Evolutionary conservation across 23 tunicate genomes (phyloP).

Genomic region (Halocynthia aurantium): DNA sequence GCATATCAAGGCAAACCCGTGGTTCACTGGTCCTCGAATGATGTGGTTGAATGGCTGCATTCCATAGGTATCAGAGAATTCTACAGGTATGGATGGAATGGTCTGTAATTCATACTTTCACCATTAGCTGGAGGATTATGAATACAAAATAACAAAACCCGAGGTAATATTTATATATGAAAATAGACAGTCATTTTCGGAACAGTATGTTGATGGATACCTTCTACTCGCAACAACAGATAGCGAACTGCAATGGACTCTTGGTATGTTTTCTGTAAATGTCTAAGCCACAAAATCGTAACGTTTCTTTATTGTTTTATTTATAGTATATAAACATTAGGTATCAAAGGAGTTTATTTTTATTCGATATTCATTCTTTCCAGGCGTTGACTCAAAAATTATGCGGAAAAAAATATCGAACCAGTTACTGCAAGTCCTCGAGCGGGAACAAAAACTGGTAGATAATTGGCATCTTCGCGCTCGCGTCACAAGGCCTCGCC

Average conservation of each 20-base stretch:
- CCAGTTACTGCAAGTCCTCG: conserved; percentile 30
- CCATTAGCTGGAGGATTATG: too few species aligned
- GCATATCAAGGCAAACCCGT: conserved; percentile 49
- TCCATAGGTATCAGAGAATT: conserved; percentile 48
- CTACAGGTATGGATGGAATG: conserved; percentile 30
- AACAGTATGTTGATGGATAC: conserved; percentile 47
- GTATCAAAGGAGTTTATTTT: background rate
- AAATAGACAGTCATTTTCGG: conserved; percentile 53
- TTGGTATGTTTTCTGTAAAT: conserved; percentile 32
- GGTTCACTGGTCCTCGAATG: conserved; percentile 42
- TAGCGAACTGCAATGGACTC: conserved; percentile 42
- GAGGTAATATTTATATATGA: background rate
- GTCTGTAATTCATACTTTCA: too few species aligned
- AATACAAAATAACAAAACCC: background rate
- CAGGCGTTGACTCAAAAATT: conserved; percentile 62
- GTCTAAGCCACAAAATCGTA: background rate
- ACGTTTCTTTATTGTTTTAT: background rate
- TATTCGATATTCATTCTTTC: background rate
- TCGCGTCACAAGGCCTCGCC: conserved; percentile 24
- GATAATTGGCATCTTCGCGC: conserved; percentile 66
- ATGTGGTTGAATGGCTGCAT: conserved; percentile 60
- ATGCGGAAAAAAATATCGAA: conserved; percentile 43
- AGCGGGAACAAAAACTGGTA: conserved; percentile 27
- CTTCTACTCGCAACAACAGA: conserved; percentile 48
- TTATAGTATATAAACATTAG: background rate